Percentiles rank a stretch among this genome's conserved stretches.
Conservation (phyloP, 2,113 vertebrate genomes). For the Collichthys lucidus region DNA sequence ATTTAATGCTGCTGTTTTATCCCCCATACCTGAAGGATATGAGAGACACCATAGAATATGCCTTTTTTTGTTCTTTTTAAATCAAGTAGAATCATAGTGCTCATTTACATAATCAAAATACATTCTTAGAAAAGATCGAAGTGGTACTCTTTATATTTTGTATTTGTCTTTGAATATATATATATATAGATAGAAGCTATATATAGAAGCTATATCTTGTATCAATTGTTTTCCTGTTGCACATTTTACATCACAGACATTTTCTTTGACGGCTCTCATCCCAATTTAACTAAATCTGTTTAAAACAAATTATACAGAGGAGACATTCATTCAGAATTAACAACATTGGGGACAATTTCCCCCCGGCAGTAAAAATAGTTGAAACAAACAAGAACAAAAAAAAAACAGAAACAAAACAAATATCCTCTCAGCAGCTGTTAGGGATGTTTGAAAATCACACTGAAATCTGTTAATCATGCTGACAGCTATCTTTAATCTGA, state of each 20-base stretch:
- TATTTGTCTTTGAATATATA: slow-evolving; percentile 66
- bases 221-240: slow-evolving; percentile 70
- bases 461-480: slow-evolving; percentile 66
- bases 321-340: slow-evolving; percentile 71
- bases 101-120: slow-evolving; percentile 84
- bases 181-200: slow-evolving; percentile 69
- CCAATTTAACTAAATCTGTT: slow-evolving; percentile 54
- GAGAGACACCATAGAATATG: slow-evolving; percentile 55
- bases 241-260: slow-evolving; percentile 80
- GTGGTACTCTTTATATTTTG: slow-evolving; percentile 65
- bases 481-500: slow-evolving; percentile 50
- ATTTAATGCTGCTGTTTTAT: slow-evolving; percentile 69
- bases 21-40: slow-evolving; percentile 66
- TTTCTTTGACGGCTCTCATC: slow-evolving; percentile 68
- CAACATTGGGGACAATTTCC: slow-evolving; percentile 37
- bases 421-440: slow-evolving; percentile 35
- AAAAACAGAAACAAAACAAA: neutral
- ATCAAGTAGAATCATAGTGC: slow-evolving; percentile 74
- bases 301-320: slow-evolving; percentile 59
- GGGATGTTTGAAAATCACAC: slow-evolving; percentile 50
- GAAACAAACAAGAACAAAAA: neutral
- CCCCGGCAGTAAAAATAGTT: slow-evolving; percentile 19
- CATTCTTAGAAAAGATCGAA: slow-evolving; percentile 85
- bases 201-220: slow-evolving; percentile 68
- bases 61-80: slow-evolving; percentile 53